Evolutionary conservation across 2,888 invertebrate genomes (phyloP).

Genomic region (Tetragonisca angustula): DNA sequence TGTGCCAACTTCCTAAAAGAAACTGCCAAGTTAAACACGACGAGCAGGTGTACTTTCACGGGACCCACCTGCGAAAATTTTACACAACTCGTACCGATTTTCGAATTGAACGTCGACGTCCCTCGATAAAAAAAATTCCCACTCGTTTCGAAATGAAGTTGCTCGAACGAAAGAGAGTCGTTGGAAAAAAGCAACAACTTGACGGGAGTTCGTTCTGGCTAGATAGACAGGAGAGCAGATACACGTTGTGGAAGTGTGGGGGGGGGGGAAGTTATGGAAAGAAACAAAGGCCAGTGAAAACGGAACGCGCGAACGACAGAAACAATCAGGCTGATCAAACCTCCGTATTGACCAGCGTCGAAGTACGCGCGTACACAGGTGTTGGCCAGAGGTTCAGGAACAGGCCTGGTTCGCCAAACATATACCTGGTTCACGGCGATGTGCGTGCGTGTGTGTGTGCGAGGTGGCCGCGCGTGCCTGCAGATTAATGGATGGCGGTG

Average conservation of each 20-base stretch:
- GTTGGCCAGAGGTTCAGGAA: conserved; percentile 35
- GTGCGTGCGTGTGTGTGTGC: conserved; percentile 11
- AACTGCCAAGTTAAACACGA: not conserved
- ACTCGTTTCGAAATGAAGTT: no score
- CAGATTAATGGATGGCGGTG: conserved; percentile 66
- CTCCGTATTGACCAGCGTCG: conserved; percentile 52
- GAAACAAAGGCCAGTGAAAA: not conserved
- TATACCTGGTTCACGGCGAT: conserved; percentile 22
- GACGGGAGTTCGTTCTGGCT: no score
- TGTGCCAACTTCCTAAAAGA: not conserved
- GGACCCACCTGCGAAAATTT: no score
- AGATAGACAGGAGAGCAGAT: no score
- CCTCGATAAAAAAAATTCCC: no score
- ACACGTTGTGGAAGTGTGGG: no score
- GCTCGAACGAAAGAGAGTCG: no score
- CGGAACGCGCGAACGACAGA: not conserved
- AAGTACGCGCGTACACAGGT: conserved; percentile 59
- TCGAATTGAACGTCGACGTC: no score
- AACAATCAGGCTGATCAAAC: conserved; percentile 41
- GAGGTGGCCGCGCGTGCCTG: conserved; percentile 14
- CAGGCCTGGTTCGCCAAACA: conserved; percentile 32
- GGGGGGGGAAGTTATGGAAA: not conserved
- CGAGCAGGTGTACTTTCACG: not conserved
- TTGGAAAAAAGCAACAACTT: no score
- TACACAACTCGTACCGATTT: no score